Base-by-base conservation (phyloP, 2,888 invertebrate genomes). In the Aelia acuminata region DNA sequence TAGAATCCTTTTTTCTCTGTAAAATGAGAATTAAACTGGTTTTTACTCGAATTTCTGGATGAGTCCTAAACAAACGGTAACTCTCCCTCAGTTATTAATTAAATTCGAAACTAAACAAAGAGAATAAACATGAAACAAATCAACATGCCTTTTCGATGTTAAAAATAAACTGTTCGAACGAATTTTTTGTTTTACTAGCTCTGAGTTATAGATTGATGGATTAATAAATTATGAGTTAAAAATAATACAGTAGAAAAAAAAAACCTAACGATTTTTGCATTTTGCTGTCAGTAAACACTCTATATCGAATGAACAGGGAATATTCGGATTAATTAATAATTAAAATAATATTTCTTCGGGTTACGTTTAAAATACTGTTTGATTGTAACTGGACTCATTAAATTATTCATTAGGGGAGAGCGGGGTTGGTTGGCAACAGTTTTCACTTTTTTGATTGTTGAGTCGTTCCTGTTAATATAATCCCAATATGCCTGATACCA, bases 111-210 rank as follows among this genome's bases (percentile, higher is more conserved):
- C 35, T 70, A 70, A 70, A 70, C 63, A 70, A 70, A 35, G 35
- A 70, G 63, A 70, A 70, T 70, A 70, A 70, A 70, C 35, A 70
- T 35, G 63, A 70, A 70, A 70, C 35, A 70, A 70, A 70, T 70
- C 63, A 70, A 70, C 63, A 70, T 31, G 31, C 26, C 35, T 18
- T 70, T 35, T 70, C 18, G 35, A 70, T 70, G 18, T 35, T 70
- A 35, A 70, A 70, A 35, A 70, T 70, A 31, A 70, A 70, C 63
- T 35, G 35, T 10, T 20, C 31, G 35, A 70, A 20, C 5, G 22
- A 35, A 63, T 35, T 18, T 35, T 57, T 70, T 70, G 63, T 20
- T 70, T 35, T 35, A 7, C 35, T 18, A 20, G 18, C 7, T 18
- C 63, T 70, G 63, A 35, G 18, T 70, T 5, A 70, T 0, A 7